Conservation (phyloP, 2,113 vertebrate species). For the Amazona guildingii region DNA sequence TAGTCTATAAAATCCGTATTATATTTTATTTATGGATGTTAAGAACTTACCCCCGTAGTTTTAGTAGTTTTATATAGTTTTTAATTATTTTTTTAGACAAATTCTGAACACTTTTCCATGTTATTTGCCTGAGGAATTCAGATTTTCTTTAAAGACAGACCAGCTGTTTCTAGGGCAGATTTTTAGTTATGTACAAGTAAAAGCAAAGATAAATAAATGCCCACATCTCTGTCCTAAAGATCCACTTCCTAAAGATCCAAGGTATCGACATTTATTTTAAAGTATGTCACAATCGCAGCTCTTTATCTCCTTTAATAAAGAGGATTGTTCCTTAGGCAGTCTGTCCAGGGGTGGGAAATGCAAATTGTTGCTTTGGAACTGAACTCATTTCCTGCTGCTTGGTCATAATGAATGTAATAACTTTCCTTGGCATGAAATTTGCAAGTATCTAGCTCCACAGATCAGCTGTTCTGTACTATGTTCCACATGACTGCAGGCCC, state of each 20-base stretch:
- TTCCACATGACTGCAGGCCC: background rate
- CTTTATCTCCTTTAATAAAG: background rate
- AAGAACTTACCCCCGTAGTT: background rate
- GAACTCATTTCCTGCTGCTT: conserved; percentile 42
- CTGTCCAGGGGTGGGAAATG: conserved; percentile 23
- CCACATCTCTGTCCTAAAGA: background rate
- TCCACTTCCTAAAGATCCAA: background rate
- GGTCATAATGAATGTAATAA: background rate
- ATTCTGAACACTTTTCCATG: background rate
- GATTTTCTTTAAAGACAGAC: background rate
- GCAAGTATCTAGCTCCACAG: background rate
- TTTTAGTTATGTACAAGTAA: background rate
- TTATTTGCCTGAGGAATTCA: background rate
- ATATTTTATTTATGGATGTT: background rate
- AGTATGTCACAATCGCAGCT: background rate
- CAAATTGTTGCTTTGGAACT: conserved; percentile 34
- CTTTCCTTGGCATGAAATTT: background rate
- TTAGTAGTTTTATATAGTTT: background rate
- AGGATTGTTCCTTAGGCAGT: background rate
- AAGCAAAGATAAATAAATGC: background rate
- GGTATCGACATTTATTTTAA: background rate
- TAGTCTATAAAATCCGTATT: background rate
- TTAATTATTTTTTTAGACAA: background rate
- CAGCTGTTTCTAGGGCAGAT: background rate
- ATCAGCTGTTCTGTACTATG: background rate